phyloP scores from a whole-genome alignment of 2,888 invertebrate genomes.

The Vesta saturnalis region DNA sequence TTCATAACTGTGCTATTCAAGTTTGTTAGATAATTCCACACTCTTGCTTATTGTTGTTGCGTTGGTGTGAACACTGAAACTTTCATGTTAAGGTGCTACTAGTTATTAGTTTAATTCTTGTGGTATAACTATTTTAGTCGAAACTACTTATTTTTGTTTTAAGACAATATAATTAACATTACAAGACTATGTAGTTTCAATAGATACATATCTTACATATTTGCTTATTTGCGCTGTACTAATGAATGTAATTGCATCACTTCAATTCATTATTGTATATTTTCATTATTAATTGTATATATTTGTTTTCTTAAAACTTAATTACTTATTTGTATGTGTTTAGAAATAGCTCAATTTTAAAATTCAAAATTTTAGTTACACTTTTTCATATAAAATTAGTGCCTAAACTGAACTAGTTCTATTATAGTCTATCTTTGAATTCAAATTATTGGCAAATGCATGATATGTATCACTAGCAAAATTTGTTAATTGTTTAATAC shows the following conservation, averaged over 20 bases:
- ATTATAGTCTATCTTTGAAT: no score
- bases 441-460: no score
- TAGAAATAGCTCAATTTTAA: background rate
- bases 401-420: no score
- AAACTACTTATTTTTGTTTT: slow-evolving; percentile 9
- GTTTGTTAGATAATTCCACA: background rate
- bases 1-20: background rate
- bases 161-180: background rate
- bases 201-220: background rate
- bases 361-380: background rate
- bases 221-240: no score
- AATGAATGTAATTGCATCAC: no score
- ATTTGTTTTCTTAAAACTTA: no score
- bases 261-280: background rate
- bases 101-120: slow-evolving; percentile 9
- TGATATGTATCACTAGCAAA: no score
- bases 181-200: background rate
- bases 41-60: background rate
- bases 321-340: background rate
- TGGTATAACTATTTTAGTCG: background rate
- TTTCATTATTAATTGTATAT: no score
- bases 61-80: background rate
- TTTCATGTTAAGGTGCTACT: slow-evolving; percentile 15
- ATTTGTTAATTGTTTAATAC: no score
- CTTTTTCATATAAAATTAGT: no score